These are phyloP conservation scores for Anabacerthia variegaticeps DNA, from an alignment of 2,797 vertebrate genomes.

Conservation along the genomic window DNA sequence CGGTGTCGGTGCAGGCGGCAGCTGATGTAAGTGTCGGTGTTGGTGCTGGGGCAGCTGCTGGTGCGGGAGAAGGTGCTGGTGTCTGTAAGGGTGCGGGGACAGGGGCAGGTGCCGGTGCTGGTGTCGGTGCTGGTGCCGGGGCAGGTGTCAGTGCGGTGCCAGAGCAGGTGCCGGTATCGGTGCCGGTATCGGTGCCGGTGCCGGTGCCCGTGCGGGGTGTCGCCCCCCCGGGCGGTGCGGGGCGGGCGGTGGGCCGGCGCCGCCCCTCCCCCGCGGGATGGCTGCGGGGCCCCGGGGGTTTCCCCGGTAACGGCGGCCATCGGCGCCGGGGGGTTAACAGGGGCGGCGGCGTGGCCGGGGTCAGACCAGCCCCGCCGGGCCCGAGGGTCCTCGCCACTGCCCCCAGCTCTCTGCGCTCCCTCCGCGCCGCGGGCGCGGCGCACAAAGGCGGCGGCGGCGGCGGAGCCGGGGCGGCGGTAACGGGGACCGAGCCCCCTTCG, in stretches of 20 bases:
- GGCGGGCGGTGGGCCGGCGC: background rate
- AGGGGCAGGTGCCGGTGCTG: too few species aligned
- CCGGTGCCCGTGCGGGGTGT: background rate
- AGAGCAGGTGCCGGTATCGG: background rate
- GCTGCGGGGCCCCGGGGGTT: slow-evolving; percentile 26
- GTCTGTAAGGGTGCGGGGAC: background rate
- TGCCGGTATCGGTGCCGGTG: background rate
- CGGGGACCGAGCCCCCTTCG: background rate
- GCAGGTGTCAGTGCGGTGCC: background rate
- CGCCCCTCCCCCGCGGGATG: slow-evolving; percentile 18
- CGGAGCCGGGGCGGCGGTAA: background rate
- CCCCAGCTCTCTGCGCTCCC: background rate
- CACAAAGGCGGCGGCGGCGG: background rate
- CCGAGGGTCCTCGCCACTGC: background rate
- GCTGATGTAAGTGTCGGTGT: background rate
- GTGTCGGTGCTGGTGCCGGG: background rate
- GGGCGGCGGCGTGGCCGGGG: background rate
- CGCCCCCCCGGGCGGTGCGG: background rate
- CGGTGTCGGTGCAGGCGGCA: background rate
- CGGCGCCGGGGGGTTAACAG: slow-evolving; percentile 21
- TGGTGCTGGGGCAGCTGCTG: background rate
- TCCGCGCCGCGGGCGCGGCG: background rate
- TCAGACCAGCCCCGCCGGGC: background rate
- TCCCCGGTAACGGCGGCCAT: slow-evolving; percentile 47
- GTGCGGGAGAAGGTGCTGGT: background rate